phyloP scores from a whole-genome alignment of 2,113 vertebrate species.

The Orthonyx spaldingii region DNA sequence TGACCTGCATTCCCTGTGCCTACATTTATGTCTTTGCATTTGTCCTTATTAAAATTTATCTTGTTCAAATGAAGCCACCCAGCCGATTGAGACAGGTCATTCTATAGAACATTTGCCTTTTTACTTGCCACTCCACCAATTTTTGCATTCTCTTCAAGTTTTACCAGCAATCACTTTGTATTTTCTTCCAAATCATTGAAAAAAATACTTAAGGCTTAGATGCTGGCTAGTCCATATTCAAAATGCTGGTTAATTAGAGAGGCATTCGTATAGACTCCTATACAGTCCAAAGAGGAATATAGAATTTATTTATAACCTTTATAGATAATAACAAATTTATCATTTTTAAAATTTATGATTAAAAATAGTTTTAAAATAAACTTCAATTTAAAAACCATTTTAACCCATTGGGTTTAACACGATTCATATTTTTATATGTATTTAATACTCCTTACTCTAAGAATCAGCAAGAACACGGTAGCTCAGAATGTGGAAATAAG shows the following conservation, averaged over 20 bases:
- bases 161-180: not conserved
- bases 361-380: not conserved
- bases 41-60: not conserved
- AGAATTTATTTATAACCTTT: not conserved
- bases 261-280: not conserved
- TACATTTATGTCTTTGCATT: not conserved
- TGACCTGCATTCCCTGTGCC: not conserved
- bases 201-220: not conserved
- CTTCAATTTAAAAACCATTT: too few relatives aligned
- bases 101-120: not conserved
- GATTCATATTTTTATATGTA: not conserved
- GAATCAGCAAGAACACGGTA: not conserved
- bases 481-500: not conserved
- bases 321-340: not conserved
- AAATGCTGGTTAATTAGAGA: not conserved
- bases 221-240: not conserved
- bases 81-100: not conserved
- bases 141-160: conserved; percentile 2
- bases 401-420: not conserved
- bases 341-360: not conserved
- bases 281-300: not conserved
- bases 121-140: not conserved
- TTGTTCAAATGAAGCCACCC: not conserved
- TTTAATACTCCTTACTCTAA: not conserved
- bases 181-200: conserved; percentile 19